Percentiles rank a stretch among this genome's conserved stretches.
These are phyloP conservation scores for Nasonovia ribisnigri DNA, from an alignment of 2,888 invertebrate species.

Conservation along the genomic window DNA sequence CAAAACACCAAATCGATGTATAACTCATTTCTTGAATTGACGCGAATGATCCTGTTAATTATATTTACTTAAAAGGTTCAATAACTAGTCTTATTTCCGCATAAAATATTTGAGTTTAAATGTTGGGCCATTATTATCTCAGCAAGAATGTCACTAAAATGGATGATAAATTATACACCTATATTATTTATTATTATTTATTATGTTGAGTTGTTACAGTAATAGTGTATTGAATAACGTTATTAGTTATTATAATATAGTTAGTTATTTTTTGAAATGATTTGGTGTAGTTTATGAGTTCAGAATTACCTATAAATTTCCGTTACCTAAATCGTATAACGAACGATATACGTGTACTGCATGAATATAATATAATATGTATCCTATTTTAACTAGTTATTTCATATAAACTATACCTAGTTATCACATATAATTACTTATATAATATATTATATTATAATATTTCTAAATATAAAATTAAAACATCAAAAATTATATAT, in stretches of 20 bases:
- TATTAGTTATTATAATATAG: not conserved
- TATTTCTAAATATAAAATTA: too few species aligned
- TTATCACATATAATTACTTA: too few species aligned
- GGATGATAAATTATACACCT: not conserved
- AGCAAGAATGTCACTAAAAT: not conserved
- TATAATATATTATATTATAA: too few species aligned
- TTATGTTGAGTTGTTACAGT: not conserved
- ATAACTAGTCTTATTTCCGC: not conserved
- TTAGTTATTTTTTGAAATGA: too few species aligned
- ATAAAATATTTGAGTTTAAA: not conserved
- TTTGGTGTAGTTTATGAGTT: too few species aligned
- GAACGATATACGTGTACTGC: too few species aligned
- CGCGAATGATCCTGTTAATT: not conserved
- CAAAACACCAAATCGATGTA: not conserved
- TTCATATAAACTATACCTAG: too few species aligned
- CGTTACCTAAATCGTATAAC: too few species aligned
- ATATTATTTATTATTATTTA: not conserved
- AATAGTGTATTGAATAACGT: not conserved
- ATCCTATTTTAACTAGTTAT: too few species aligned
- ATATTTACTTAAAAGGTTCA: not conserved
- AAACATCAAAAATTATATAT: too few species aligned
- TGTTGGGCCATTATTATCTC: not conserved
- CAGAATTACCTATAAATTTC: too few species aligned
- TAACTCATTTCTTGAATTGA: not conserved
- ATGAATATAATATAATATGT: too few species aligned